Evolutionary conservation across 2,113 vertebrate genomes (phyloP), one percentile per base, ranked within the genome.

Genomic region (Falcunculus frontatus): DNA sequence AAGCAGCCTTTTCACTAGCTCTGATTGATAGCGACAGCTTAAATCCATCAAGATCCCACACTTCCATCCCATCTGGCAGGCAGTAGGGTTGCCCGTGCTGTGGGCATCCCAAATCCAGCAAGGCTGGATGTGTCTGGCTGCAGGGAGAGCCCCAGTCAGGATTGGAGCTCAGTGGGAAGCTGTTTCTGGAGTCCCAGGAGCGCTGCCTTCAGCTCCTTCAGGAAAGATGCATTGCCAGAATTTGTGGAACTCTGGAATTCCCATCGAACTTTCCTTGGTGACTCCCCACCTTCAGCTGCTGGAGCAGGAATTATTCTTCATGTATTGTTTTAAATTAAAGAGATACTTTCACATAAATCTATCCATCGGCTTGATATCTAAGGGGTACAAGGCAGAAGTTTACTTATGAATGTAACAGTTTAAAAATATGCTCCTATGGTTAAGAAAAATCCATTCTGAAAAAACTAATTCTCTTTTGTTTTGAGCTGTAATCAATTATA

Each of bases 21-120:
- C 46, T 95, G 96, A 91, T 87, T 93, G 91, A 95, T 59, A 91
- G 84, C 64, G 94, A 96, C 94, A 95, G 84, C 81, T 94, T 73
- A 95, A 97, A 97, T 97, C 95, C 59, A 4, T 46, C 52, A 64
- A 56, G 55, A 93, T 94, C 82, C 70, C 49, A 59, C 55, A 56
- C n/a, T 4, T 84, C 50, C 39, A 5, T 84, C 35, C 21, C 63
- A 7, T 59, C 49, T 1, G 4, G 57, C 42, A 93, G 69, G 72
- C 52, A 37, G 46, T 12, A 75, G 50, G 35, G 30, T 18, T 62
- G 60, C 59, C 42, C 2, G 1, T 39, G 22, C 25, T 84, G 89
- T 81, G 86, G 76, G 16, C 93, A 83, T 32, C 64, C 67, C 7
- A 2, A 82, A 76, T 92, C 74, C 67, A 87, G 47, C 2, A 4